A percentile compares a stretch with the other conserved stretches of the same genome.
phyloP scores from a whole-genome alignment of 2,888 invertebrate genomes.

The Drosophila emarginata region DNA sequence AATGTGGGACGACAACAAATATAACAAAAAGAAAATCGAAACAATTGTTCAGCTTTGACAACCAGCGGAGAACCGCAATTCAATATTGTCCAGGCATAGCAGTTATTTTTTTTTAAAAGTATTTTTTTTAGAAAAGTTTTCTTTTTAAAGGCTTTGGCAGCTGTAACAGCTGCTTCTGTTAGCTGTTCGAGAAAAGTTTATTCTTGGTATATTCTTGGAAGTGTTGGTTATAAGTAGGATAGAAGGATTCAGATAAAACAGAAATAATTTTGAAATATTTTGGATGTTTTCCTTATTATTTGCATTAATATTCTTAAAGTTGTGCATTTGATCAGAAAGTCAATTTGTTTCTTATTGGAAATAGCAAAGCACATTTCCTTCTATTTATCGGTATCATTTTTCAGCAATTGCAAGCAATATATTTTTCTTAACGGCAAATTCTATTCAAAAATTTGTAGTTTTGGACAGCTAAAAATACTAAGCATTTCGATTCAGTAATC shows the following conservation, averaged over 20 bases:
- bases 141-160: neutral
- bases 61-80: neutral
- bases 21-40: neutral
- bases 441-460: neutral
- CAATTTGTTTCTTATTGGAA: neutral
- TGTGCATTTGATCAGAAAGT: neutral
- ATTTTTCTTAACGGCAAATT: neutral
- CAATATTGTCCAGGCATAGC: slow-evolving; percentile 2
- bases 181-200: neutral
- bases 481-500: slow-evolving; percentile 4
- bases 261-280: no score
- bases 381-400: neutral
- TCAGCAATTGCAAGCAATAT: neutral
- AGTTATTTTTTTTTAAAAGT: neutral
- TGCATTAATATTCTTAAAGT: no score
- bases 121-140: neutral
- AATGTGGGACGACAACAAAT: neutral
- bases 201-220: neutral
- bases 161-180: neutral
- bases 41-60: neutral
- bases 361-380: neutral
- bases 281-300: no score
- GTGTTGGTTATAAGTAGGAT: no score
- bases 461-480: slow-evolving; percentile 6
- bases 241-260: no score